Evolutionary conservation across 2,797 vertebrate genomes (phyloP), one percentile per base, ranked within the genome.

Genomic region (Tachyglossus aculeatus): DNA sequence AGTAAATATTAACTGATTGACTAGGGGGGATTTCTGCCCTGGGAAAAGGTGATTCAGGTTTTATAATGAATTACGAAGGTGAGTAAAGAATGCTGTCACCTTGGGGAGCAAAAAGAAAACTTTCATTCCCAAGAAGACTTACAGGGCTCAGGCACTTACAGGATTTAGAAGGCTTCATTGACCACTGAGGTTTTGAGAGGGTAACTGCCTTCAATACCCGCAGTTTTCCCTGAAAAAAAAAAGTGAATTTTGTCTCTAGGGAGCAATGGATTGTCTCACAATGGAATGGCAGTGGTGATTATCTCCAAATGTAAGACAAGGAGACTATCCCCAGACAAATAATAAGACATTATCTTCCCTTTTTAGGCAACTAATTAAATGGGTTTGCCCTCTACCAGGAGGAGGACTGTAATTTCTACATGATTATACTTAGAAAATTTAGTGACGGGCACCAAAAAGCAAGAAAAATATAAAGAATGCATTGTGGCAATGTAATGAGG

Each of bases 291-390:
- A 38, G 76, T 67, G 15, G 48, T 32, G 45, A 74, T 81, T 88
- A 78, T 88, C 76, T 85, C 38, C n/a, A 80, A 84, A 86, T 19
- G 43, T 18, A 71, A 81, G 41, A 71, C 41, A 74, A 52, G 67
- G 60, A 80, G 55, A 69, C 71, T 77, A 43, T 62, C 29, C 41
- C 34, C 36, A 65, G 48, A 61, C 33, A 88, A 88, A 86, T 59
- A 82, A 67, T 19, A 70, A 57, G 60, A 66, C 60, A 45, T 71
- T 85, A 65, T 86, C 71, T 84, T 53, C 76, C 52, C 69, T 63
- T 81, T 73, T 71, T 76, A 82, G 43, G 16, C 34, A 71, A 53
- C 52, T 71, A 83, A 83, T 84, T 88, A 86, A 85, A 71, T 7
- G 50, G 13, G 13, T 34, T 80, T 51, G 43, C 48, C 64, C 33